A percentile compares a stretch with the other conserved stretches of the same genome.
phyloP scores from a whole-genome alignment of 2,797 vertebrate genomes.

The Morelia viridis region DNA sequence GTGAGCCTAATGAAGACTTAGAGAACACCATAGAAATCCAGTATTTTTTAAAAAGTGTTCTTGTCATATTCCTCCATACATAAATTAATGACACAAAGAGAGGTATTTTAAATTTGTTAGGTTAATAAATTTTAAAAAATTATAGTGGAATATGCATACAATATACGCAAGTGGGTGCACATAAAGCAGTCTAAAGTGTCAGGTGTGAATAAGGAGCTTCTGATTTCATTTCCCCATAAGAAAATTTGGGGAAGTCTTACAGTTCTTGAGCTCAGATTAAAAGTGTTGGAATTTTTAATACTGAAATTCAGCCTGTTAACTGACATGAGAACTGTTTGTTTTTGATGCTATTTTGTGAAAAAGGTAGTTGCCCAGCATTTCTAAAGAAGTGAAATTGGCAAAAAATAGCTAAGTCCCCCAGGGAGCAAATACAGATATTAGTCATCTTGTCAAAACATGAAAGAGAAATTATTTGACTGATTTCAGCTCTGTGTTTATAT shows the following conservation, averaged over 20 bases:
- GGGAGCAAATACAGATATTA: neutral
- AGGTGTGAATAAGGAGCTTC: neutral
- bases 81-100: neutral
- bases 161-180: neutral
- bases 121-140: neutral
- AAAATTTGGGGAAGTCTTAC: neutral
- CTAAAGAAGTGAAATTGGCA: constrained; percentile 4
- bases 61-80: neutral
- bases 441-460: neutral
- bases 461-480: constrained; percentile 5
- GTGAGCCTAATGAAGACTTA: neutral
- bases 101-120: neutral
- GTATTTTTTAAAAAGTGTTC: neutral
- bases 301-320: neutral
- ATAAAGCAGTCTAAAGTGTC: neutral
- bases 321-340: neutral
- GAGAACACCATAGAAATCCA: neutral
- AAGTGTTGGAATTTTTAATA: neutral
- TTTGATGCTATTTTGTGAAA: neutral
- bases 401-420: neutral
- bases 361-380: neutral
- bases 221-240: neutral
- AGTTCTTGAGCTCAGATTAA: neutral
- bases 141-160: neutral
- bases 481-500: neutral